Conservation (phyloP, 2,797 vertebrate species). For the Myotis vivesi region DNA sequence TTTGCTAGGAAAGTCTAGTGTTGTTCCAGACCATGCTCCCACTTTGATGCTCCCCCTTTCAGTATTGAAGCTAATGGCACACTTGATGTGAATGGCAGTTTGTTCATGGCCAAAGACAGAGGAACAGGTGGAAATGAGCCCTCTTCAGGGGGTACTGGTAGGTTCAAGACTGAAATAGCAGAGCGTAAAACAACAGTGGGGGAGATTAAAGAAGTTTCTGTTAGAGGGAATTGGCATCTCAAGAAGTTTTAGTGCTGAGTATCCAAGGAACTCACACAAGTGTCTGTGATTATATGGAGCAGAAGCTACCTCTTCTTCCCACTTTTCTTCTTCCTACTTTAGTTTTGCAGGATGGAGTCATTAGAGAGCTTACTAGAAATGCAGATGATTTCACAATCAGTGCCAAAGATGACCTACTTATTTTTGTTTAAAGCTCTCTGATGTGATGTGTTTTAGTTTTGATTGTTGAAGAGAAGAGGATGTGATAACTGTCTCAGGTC, state of each 20-base stretch:
- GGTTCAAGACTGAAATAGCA: background rate
- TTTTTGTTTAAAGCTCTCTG: slow-evolving; percentile 53
- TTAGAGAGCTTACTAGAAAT: slow-evolving; percentile 32
- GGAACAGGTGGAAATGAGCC: background rate
- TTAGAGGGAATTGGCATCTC: background rate
- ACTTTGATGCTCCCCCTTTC: background rate
- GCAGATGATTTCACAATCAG: slow-evolving; percentile 48
- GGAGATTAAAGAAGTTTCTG: background rate
- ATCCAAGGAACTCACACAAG: background rate
- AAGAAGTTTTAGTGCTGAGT: background rate
- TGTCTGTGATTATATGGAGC: background rate
- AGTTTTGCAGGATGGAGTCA: slow-evolving; percentile 38
- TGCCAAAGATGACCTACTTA: slow-evolving; percentile 49
- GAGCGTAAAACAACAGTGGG: background rate
- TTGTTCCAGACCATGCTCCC: background rate
- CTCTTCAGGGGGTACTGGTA: background rate
- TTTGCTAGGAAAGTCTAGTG: background rate
- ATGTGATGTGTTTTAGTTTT: slow-evolving; percentile 34
- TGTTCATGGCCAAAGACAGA: background rate
- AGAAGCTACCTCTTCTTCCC: background rate
- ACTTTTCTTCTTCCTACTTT: background rate
- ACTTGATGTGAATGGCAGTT: background rate
- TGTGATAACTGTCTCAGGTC: slow-evolving; percentile 39
- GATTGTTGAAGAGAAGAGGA: background rate
- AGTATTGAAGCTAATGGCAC: background rate